A percentile compares a stretch with the other conserved stretches of the same genome.
Evolutionary conservation across 2,888 invertebrate genomes (phyloP).

Genomic region (Mechanitis mazaeus): DNA sequence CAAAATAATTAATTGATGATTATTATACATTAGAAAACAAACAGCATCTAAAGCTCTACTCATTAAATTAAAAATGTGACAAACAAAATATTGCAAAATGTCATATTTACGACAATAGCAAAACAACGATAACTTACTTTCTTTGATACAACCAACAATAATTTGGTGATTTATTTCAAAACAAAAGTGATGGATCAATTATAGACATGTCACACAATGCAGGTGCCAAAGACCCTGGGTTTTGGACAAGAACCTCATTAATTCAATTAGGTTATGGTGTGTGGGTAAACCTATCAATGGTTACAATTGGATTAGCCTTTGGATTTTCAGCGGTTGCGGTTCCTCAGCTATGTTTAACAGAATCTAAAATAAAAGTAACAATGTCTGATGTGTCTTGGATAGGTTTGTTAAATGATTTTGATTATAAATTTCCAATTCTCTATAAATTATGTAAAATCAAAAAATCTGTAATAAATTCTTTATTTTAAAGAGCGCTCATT

Average conservation of each 20-base stretch:
- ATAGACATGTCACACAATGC: background rate
- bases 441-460: background rate
- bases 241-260: conserved; percentile 45
- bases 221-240: conserved; percentile 37
- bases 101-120: no score
- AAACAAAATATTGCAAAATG: no score
- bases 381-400: conserved; percentile 77
- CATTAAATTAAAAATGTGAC: no score
- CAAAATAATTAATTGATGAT: no score
- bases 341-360: conserved; percentile 66
- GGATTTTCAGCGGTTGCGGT: conserved; percentile 78
- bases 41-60: no score
- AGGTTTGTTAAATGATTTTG: conserved; percentile 42
- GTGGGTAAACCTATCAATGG: conserved; percentile 71
- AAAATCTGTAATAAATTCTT: background rate
- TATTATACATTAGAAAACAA: no score
- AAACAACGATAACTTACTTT: no score
- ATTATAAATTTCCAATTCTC: background rate
- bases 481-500: background rate
- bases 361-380: conserved; percentile 60
- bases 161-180: no score
- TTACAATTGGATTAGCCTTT: conserved; percentile 77
- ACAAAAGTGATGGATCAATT: no score
- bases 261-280: conserved; percentile 51
- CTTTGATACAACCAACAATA: no score